Conservation (phyloP, 2,888 invertebrate genomes). For the Hipparchia sbordonii region DNA sequence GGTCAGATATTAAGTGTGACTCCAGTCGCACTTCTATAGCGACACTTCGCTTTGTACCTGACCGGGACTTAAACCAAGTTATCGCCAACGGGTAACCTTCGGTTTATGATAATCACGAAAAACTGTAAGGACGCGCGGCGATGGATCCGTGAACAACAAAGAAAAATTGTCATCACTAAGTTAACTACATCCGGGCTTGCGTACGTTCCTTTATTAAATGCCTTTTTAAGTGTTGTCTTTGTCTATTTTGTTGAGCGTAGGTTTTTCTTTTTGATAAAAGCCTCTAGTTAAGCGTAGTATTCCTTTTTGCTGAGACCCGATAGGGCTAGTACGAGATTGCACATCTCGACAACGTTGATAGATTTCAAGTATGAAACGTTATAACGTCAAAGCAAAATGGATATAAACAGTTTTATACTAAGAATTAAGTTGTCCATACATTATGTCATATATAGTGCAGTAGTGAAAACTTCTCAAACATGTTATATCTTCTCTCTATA, state of each 20-base stretch:
- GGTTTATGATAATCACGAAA: slow-evolving; percentile 35
- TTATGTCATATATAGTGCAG: no score
- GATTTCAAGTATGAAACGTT: no score
- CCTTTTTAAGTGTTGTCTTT: not conserved
- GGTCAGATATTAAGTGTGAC: not conserved
- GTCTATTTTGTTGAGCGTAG: not conserved
- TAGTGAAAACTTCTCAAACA: no score
- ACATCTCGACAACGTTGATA: no score
- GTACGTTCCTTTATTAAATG: not conserved
- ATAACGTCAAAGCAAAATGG: no score
- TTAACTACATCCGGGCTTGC: slow-evolving; percentile 19
- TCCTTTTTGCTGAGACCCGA: no score
- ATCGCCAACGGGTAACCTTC: slow-evolving; percentile 32
- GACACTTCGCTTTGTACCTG: not conserved
- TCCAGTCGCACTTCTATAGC: not conserved
- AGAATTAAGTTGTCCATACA: no score
- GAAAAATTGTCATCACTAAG: slow-evolving; percentile 17
- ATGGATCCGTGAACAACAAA: slow-evolving; percentile 31
- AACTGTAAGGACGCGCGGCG: slow-evolving; percentile 30
- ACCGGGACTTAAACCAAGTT: slow-evolving; percentile 5
- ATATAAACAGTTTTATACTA: no score
- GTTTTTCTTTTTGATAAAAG: not conserved
- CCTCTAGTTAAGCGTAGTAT: no score
- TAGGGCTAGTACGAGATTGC: no score
- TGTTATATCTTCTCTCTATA: no score